phyloP scores from a whole-genome alignment of 1,140 invertebrate genomes.

The Yoshiicerus persimilis region DNA sequence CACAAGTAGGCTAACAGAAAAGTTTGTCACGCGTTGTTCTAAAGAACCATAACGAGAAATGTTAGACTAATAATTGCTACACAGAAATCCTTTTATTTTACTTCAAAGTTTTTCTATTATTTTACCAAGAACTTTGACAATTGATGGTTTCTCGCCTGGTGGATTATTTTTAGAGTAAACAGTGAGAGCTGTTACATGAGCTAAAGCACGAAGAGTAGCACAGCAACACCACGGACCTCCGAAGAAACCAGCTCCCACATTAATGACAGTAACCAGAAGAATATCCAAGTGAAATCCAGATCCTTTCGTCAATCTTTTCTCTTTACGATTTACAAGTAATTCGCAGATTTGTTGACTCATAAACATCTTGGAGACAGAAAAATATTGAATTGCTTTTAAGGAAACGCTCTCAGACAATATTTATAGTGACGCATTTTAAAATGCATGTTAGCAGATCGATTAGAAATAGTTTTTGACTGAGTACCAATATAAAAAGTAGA shows the following conservation, averaged over 20 bases:
- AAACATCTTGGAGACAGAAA: slow-evolving; percentile 2
- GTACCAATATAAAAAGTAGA: slow-evolving; percentile 54
- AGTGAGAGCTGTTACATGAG: slow-evolving; percentile 46
- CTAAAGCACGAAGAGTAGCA: slow-evolving; percentile 54
- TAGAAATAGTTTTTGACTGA: slow-evolving; percentile 46
- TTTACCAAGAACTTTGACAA: slow-evolving; percentile 43
- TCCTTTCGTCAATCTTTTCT: slow-evolving; percentile 53
- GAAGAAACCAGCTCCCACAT: slow-evolving; percentile 55
- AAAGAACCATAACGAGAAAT: neutral
- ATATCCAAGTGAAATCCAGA: slow-evolving; percentile 58
- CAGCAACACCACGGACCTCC: slow-evolving; percentile 59
- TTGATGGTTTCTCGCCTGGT: slow-evolving; percentile 47
- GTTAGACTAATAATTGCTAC: neutral
- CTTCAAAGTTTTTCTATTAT: neutral
- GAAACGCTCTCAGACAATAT: neutral
- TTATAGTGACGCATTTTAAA: neutral
- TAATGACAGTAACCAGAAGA: slow-evolving; percentile 53
- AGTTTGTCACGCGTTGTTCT: slow-evolving; percentile 77
- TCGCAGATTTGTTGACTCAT: slow-evolving; percentile 32
- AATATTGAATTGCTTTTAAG: neutral
- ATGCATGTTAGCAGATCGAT: too few relatives aligned
- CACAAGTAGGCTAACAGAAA: slow-evolving; percentile 70
- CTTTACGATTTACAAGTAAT: slow-evolving; percentile 45
- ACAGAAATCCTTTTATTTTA: neutral
- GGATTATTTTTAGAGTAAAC: slow-evolving; percentile 48